Evolutionary conservation across 2,888 invertebrate species (phyloP).

Genomic region (Drosophila mercatorum): DNA sequence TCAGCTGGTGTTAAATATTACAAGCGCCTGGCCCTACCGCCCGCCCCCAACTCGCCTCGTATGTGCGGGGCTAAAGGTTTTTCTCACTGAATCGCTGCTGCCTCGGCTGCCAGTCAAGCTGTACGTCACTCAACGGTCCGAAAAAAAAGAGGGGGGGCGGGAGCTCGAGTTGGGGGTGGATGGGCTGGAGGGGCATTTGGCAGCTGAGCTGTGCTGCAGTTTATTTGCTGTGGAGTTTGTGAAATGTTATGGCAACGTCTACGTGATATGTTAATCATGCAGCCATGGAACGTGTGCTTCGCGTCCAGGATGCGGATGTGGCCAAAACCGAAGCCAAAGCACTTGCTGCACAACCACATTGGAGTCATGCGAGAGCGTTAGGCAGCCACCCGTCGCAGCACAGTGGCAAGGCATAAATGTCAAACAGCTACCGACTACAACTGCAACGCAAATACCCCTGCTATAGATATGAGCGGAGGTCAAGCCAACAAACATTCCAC

Average conservation of each 20-base stretch:
- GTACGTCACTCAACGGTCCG: constrained; percentile 43
- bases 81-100: constrained; percentile 70
- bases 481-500: constrained; percentile 19
- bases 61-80: constrained; percentile 60
- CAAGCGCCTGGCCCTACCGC: constrained; percentile 44
- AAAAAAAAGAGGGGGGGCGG: too few species aligned
- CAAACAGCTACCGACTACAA: constrained; percentile 43
- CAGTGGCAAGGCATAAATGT: constrained; percentile 58
- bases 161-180: not conserved
- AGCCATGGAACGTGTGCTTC: constrained; percentile 51
- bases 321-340: constrained; percentile 17
- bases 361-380: not conserved
- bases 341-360: not conserved
- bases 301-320: constrained; percentile 67
- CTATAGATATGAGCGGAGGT: constrained; percentile 18
- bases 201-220: constrained; percentile 52
- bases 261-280: constrained; percentile 84
- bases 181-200: not conserved
- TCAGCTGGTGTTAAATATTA: constrained; percentile 78
- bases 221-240: constrained; percentile 61
- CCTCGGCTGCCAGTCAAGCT: constrained; percentile 58
- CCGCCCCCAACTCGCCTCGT: constrained; percentile 1
- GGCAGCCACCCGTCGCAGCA: constrained; percentile 29
- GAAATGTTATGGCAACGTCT: constrained; percentile 70
- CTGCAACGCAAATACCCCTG: not conserved